phyloP scores from a whole-genome alignment of 2,113 vertebrate genomes.

The Alethe diademata region DNA sequence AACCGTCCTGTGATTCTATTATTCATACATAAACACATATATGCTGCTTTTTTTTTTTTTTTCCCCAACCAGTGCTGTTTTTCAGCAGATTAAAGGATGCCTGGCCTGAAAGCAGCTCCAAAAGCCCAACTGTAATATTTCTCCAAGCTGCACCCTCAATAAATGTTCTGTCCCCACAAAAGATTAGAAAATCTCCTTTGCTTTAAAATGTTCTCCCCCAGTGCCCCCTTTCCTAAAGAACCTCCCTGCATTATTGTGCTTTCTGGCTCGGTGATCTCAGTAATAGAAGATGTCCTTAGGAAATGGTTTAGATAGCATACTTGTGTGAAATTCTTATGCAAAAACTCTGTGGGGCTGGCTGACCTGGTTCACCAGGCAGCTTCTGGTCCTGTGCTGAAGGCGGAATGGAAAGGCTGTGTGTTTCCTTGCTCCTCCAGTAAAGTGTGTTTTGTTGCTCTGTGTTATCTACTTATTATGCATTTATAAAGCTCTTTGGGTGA shows the following conservation, averaged over 20 bases:
- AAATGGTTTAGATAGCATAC: constrained; percentile 36
- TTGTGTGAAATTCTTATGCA: constrained; percentile 41
- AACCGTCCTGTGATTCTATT: background rate
- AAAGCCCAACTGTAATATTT: background rate
- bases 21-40: too few species aligned
- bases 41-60: background rate
- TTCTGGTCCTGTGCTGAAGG: background rate
- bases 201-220: background rate
- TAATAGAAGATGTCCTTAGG: constrained; percentile 46
- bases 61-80: background rate
- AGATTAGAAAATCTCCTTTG: background rate
- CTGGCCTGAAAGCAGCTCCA: background rate
- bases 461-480: background rate
- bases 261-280: constrained; percentile 40
- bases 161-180: background rate
- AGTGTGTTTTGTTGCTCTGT: background rate
- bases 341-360: background rate
- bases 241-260: constrained; percentile 6
- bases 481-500: background rate
- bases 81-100: background rate
- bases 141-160: background rate
- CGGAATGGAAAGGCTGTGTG: background rate
- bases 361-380: background rate
- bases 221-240: background rate
- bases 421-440: background rate